Evolutionary conservation across 2,113 vertebrate species (phyloP).

Genomic region (Perca schrenkii): DNA sequence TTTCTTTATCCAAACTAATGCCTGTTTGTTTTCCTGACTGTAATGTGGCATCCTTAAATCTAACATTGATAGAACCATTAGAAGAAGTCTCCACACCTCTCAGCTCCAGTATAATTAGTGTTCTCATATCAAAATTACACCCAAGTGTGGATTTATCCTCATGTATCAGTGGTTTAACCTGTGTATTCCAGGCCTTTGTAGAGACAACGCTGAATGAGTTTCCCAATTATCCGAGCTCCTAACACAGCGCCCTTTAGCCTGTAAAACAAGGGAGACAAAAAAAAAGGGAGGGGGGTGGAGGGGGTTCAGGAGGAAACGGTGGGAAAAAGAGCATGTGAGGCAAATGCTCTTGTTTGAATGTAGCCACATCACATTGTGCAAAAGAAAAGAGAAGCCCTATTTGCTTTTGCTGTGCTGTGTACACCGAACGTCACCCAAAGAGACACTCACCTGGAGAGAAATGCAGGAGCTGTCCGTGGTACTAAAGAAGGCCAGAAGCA

Average conservation of each 20-base stretch:
- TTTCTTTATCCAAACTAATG: background rate
- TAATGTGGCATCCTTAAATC: background rate
- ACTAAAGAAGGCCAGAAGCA: conserved; percentile 50
- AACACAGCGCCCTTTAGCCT: conserved; percentile 23
- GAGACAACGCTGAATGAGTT: conserved; percentile 30
- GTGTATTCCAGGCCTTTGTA: background rate
- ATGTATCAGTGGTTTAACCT: conserved; percentile 27
- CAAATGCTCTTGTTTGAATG: conserved; percentile 57
- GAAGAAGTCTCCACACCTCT: background rate
- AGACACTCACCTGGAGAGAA: conserved; percentile 60
- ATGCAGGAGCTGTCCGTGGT: conserved; percentile 78
- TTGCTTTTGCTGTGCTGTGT: conserved; percentile 48
- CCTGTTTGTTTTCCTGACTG: background rate
- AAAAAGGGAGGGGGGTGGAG: too few species aligned
- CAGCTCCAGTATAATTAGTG: background rate
- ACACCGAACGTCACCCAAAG: conserved; percentile 15
- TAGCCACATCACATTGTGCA: conserved; percentile 31
- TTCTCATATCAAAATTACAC: background rate
- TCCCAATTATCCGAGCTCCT: conserved; percentile 32
- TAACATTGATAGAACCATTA: background rate
- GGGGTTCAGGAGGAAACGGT: conserved; percentile 28
- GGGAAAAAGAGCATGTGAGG: conserved; percentile 71
- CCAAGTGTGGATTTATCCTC: conserved; percentile 17
- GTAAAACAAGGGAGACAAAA: background rate
- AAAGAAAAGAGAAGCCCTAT: conserved; percentile 21